These are phyloP conservation scores for Myiotriccus ornatus DNA, from an alignment of 2,797 vertebrate genomes.

Conservation along the genomic window DNA sequence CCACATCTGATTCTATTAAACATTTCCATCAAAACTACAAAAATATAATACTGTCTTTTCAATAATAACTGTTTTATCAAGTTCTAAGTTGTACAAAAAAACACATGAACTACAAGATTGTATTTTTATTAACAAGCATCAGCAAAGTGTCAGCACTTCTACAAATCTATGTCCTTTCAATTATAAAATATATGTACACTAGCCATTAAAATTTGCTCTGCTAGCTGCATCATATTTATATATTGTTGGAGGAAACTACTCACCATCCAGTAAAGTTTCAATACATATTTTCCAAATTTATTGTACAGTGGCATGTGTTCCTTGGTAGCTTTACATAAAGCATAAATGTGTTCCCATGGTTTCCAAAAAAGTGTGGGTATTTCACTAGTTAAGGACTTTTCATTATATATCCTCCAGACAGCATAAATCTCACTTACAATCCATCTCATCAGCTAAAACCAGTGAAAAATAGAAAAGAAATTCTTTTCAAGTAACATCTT, in stretches of 20 bases:
- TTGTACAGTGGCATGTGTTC: slow-evolving; percentile 88
- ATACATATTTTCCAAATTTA: slow-evolving; percentile 88
- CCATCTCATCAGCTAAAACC: slow-evolving; percentile 88
- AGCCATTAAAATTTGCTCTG: not conserved
- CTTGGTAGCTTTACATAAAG: slow-evolving; percentile 83
- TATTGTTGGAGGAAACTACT: slow-evolving; percentile 34
- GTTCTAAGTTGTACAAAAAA: not conserved
- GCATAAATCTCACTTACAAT: slow-evolving; percentile 90
- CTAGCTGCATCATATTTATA: not conserved
- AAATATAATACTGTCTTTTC: not conserved
- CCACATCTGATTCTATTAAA: not conserved
- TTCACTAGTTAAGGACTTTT: slow-evolving; percentile 29
- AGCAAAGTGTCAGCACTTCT: not conserved
- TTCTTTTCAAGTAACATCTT: accelerated
- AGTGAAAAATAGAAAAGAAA: not conserved
- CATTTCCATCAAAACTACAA: not conserved
- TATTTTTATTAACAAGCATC: not conserved
- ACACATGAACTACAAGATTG: not conserved
- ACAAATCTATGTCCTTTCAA: not conserved
- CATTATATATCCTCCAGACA: slow-evolving; percentile 81
- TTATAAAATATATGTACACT: not conserved
- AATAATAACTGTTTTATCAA: not conserved
- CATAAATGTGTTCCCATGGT: slow-evolving; percentile 95
- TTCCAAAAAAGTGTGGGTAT: slow-evolving; percentile 76
- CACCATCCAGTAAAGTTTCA: slow-evolving; percentile 95